These are phyloP conservation scores for Empis stercorea DNA, from an alignment of 2,888 invertebrate species.

Conservation along the genomic window DNA sequence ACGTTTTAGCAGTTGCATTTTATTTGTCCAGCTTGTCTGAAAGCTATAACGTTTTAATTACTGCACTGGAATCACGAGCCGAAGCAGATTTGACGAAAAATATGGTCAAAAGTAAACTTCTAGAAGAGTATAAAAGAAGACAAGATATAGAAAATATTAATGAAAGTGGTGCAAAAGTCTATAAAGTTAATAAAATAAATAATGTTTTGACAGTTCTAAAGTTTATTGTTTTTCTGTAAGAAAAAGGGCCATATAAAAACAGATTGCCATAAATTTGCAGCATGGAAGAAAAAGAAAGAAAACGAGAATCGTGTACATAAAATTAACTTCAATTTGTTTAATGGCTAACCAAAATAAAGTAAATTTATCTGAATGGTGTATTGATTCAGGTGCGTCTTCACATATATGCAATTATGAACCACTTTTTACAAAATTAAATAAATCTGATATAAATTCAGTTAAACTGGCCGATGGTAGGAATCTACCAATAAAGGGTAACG, in stretches of 20 bases:
- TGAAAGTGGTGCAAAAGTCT: background rate
- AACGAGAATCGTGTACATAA: background rate
- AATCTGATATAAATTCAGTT: background rate
- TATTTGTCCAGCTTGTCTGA: too few relatives aligned
- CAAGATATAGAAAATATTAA: background rate
- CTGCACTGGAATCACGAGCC: too few relatives aligned
- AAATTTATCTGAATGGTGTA: conserved; percentile 1
- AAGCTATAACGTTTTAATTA: too few relatives aligned
- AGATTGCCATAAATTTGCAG: conserved; percentile 4
- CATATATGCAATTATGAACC: conserved; percentile 3
- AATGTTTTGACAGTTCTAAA: background rate
- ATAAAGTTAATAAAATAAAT: background rate
- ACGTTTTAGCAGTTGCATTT: too few relatives aligned
- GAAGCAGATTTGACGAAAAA: background rate
- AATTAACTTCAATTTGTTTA: background rate
- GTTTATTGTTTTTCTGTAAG: conserved; percentile 8
- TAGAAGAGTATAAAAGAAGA: conserved; percentile 5
- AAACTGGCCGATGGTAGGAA: background rate
- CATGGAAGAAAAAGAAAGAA: background rate
- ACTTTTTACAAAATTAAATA: conserved; percentile 2
- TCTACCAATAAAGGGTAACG: too few relatives aligned
- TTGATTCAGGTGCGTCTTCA: conserved; percentile 8
- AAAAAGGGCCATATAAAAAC: background rate
- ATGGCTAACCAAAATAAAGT: background rate
- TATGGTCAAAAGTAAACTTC: background rate